These are phyloP conservation scores for Macrosoma leucophasiata DNA, from an alignment of 2,888 invertebrate species.

Conservation along the genomic window DNA sequence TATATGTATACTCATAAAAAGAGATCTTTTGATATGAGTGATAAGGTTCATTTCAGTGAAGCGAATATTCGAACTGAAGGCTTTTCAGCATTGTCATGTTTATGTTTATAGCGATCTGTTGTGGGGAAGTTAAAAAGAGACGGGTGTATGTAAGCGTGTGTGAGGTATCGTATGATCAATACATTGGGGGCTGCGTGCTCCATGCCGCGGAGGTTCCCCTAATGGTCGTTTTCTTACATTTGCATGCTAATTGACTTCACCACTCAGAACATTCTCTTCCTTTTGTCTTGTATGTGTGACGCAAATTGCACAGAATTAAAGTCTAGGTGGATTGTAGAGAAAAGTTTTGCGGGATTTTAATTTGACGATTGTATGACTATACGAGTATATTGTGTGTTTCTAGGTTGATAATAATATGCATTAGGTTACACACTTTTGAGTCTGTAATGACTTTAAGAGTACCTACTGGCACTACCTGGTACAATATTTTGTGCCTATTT, in stretches of 20 bases:
- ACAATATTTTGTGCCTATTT: too few relatives aligned
- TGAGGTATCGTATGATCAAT: slow-evolving; percentile 69
- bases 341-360: slow-evolving; percentile 20
- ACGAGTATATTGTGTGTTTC: too few relatives aligned
- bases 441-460: too few relatives aligned
- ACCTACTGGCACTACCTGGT: too few relatives aligned
- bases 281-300: slow-evolving; percentile 60
- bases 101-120: slow-evolving; percentile 74
- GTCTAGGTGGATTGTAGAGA: slow-evolving; percentile 34
- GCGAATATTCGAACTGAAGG: slow-evolving; percentile 27
- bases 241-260: slow-evolving; percentile 70
- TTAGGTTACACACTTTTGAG: too few relatives aligned
- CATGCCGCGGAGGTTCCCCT: slow-evolving; percentile 38
- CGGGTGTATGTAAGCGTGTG: slow-evolving; percentile 70
- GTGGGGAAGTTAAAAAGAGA: slow-evolving; percentile 73
- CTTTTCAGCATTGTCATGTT: slow-evolving; percentile 49
- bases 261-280: slow-evolving; percentile 37
- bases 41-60: slow-evolving; percentile 28
- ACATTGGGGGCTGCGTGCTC: slow-evolving; percentile 46
- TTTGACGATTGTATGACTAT: too few relatives aligned
- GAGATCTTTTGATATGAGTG: fast-evolving
- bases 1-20: too few relatives aligned
- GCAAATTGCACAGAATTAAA: slow-evolving; percentile 54
- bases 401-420: too few relatives aligned
- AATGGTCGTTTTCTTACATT: slow-evolving; percentile 75